Conservation (phyloP, 2,113 vertebrate species). For the Speoplatyrhinus poulsoni region DNA sequence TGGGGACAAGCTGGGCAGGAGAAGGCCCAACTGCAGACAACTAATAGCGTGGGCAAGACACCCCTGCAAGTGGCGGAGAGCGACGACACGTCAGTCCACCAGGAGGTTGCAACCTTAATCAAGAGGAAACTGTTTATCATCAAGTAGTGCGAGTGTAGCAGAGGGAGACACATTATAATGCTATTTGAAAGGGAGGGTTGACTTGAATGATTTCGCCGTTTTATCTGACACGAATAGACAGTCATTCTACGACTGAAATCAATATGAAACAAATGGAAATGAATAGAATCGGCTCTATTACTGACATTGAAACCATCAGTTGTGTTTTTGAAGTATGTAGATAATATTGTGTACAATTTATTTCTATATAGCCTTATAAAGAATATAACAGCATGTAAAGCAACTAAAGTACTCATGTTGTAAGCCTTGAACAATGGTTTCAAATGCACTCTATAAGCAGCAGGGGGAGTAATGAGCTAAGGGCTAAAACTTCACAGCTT, state of each 20-base stretch:
- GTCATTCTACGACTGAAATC: not conserved
- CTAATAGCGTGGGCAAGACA: conserved; percentile 76
- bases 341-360: too few species aligned
- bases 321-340: too few species aligned
- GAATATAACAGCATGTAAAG: not conserved
- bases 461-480: too few species aligned
- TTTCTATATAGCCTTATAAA: not conserved
- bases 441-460: too few species aligned
- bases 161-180: not conserved
- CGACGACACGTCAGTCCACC: conserved; percentile 57
- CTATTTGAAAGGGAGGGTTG: not conserved
- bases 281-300: not conserved
- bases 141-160: conserved; percentile 56
- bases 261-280: not conserved
- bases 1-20: conserved; percentile 57
- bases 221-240: not conserved
- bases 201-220: not conserved
- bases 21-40: conserved; percentile 67
- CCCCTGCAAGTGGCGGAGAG: conserved; percentile 75
- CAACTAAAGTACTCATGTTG: not conserved
- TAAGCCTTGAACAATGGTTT: too few species aligned
- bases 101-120: conserved; percentile 66
- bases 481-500: too few species aligned
- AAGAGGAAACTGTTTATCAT: conserved; percentile 80
- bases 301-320: not conserved